Evolutionary conservation across 92 coral and sea anemone species (phyloP), one percentile per base, ranked within the genome.

Genomic region (Phymanthus crucifer): DNA sequence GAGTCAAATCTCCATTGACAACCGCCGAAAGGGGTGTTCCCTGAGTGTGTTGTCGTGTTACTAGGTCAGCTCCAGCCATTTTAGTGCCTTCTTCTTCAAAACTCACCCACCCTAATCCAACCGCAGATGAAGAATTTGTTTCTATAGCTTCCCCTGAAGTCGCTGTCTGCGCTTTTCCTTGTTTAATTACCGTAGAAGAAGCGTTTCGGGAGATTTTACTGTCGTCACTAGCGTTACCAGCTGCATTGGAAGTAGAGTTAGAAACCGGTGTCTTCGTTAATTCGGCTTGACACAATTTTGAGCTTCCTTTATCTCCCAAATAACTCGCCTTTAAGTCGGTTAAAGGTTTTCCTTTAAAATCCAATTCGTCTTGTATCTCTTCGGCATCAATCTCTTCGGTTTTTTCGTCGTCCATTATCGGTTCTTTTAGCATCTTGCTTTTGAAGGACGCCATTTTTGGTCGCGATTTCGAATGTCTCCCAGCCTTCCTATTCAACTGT

Each of bases 81-180:
- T 83, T 54, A 26, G 8, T 46, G 19, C 38, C 37, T 5, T 86
- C 93, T 29, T 89, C 93, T 14, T 85, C 93, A 70, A 89, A 89
- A 74, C 93, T 89, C 23, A 89, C 85, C 93, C 93, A 89, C 31
- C 85, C 83, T 23, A 40, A 47, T 16, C 88, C 90, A 18, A 64
- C 61, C 32, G 24, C 76, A 24, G 82, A 26, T n/a, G 76, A 23
- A 24, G 81, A 29, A 33, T 6, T 36, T 24, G 71, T 52, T 38
- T 46, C 66, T 47, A 26, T 40, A 43, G 45, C 13, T 14, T 23
- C 70, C 36, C 32, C 72, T 48, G 50, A 12, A 14, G 78, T 52
- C 76, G 12, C n/a, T 23, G 46, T 33, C 37, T 54, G 47, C 19
- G 84, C 50, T 18, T 23, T 69, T 57, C 23, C 64, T 36, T 40